These are phyloP conservation scores for Eulemur mongoz DNA, from an alignment of 2,797 vertebrate species.

Conservation along the genomic window DNA sequence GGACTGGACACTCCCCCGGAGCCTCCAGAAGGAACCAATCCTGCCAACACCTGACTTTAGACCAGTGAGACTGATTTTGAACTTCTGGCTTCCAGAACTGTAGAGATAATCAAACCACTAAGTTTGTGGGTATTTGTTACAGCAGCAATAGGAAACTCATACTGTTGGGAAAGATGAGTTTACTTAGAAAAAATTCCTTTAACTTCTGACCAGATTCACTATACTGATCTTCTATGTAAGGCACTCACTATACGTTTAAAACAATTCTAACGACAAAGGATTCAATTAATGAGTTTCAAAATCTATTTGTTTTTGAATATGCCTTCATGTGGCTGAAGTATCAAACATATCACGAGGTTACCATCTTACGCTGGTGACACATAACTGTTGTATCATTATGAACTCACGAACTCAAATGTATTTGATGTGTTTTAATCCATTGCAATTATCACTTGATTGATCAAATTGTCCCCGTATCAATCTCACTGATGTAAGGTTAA, in stretches of 20 bases:
- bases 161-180: not conserved
- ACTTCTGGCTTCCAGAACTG: not conserved
- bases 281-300: not conserved
- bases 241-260: not conserved
- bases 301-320: not conserved
- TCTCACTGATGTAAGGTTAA: not conserved
- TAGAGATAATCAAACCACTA: not conserved
- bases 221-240: not conserved
- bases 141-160: not conserved
- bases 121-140: not conserved
- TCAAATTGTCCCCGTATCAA: not conserved
- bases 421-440: not conserved
- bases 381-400: not conserved
- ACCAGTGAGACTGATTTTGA: not conserved
- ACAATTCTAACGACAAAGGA: not conserved
- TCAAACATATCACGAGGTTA: not conserved
- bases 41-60: not conserved
- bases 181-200: not conserved
- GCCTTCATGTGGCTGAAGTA: not conserved
- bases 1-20: not conserved
- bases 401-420: not conserved
- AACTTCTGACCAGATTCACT: not conserved
- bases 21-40: not conserved
- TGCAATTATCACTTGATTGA: not conserved
- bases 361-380: not conserved